Base-by-base conservation (phyloP, 2,888 invertebrate genomes). In the Congeria kusceri region DNA sequence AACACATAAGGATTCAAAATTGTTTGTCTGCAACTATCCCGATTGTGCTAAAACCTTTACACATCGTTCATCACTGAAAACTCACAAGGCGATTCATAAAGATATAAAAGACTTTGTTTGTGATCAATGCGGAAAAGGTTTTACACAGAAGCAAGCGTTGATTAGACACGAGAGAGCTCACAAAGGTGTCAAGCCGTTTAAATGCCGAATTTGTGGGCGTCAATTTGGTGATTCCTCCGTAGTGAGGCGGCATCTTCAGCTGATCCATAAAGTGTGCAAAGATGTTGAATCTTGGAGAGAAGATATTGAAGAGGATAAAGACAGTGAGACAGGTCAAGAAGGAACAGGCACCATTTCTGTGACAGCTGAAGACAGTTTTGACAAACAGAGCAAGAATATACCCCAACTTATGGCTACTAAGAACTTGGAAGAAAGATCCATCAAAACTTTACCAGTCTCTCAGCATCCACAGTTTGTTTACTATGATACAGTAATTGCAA, bases 131-230 rank as follows among this genome's bases (percentile, higher is more conserved):
- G 93, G 93, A 29, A 90, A 93, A 67, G 93, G 92, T 58, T 94
- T 94, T 77, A 94, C 93, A 32, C 94, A 94, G 62, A 92, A 94
- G 39, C 94, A 94, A 76, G 90, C 94, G 28, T 84, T 94, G 44
- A 93, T 93, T 79, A 92, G 94, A 65, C 94, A 94, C 80, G 90
- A 92, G 66, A 88, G 94, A 86, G 92, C 93, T 86, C 94, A 94
- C 83, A 92, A 92, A 27, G 94, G 94, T 59, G 88, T 93, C 47
- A 89, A 93, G 57, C 91, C 91, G 28, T 93, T 93, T 77, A 90
- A 90, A n/a, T 94, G 94, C 78, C 91, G 90, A 46, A 85, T 91
- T 18, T 94, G 94, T 87, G 88, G 87, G 32, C 90, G 92, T 70
- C 92, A 90, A 7, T 94, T 94, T 87, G 87, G 87, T 57, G 90